Evolutionary conservation across 2,888 invertebrate genomes (phyloP).

Genomic region (Heliconius cydno): DNA sequence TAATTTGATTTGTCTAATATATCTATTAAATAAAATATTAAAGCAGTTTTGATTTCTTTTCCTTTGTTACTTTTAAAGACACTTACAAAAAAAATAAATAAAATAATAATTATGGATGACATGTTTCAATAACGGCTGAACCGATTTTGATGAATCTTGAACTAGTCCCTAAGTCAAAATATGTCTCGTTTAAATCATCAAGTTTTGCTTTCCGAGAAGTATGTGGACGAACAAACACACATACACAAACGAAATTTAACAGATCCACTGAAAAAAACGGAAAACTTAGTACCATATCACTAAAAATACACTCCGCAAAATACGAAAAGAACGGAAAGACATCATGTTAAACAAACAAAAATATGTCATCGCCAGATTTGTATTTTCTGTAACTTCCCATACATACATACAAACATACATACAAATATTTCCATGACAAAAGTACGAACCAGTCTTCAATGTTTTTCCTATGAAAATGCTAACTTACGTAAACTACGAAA

Average conservation of each 20-base stretch:
- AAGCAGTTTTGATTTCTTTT: not conserved
- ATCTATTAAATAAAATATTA: not conserved
- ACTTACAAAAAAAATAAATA: too few relatives aligned
- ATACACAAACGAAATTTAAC: too few relatives aligned
- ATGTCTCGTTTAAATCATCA: too few relatives aligned
- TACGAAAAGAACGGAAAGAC: not conserved
- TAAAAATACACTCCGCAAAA: not conserved
- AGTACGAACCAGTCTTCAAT: constrained; percentile 14
- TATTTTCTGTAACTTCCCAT: constrained; percentile 7
- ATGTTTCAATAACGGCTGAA: too few relatives aligned
- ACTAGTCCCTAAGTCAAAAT: too few relatives aligned
- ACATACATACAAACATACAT: not conserved
- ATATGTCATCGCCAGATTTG: not conserved
- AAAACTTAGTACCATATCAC: not conserved
- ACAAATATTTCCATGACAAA: constrained; percentile 18
- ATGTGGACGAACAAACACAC: too few relatives aligned
- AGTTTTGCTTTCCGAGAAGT: too few relatives aligned
- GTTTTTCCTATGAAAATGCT: constrained; percentile 40
- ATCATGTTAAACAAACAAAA: constrained; percentile 9
- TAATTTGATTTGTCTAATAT: not conserved
- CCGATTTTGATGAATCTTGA: too few relatives aligned
- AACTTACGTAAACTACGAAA: constrained; percentile 37
- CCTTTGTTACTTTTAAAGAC: not conserved
- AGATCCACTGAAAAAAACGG: too few relatives aligned
- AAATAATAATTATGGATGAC: too few relatives aligned